A percentile compares a stretch with the other conserved stretches of the same genome.
Conservation (phyloP, 1,140 invertebrate genomes). For the Oedothorax gibbosus region DNA sequence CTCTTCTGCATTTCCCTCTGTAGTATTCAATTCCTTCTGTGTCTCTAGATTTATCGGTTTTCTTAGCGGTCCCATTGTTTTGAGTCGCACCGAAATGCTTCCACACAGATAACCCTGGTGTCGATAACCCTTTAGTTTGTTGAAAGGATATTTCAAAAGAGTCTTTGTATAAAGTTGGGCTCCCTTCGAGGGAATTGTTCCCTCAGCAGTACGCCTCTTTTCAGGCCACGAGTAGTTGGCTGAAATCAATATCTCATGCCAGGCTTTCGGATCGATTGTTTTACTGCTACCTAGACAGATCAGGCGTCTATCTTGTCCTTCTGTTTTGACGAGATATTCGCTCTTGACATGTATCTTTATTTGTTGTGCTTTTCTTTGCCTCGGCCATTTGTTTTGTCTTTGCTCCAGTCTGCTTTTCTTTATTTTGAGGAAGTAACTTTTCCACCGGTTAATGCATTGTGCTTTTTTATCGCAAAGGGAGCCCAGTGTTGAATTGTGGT, state of each 20-base stretch:
- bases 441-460: too few species aligned
- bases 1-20: conserved; percentile 27
- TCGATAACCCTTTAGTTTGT: conserved; percentile 49
- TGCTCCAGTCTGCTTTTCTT: conserved; percentile 11
- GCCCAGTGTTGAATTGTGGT: too few species aligned
- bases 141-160: conserved; percentile 47
- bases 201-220: conserved; percentile 33
- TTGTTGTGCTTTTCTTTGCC: conserved; percentile 31
- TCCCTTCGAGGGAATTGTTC: conserved; percentile 32
- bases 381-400: conserved; percentile 14
- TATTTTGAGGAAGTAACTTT: not conserved
- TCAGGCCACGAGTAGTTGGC: conserved; percentile 41
- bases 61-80: conserved; percentile 46
- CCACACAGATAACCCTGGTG: conserved; percentile 17
- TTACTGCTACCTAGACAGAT: conserved; percentile 55
- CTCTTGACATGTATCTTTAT: conserved; percentile 52
- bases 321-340: conserved; percentile 58
- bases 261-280: conserved; percentile 45
- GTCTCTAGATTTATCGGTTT: conserved; percentile 47
- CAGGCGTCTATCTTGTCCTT: conserved; percentile 53
- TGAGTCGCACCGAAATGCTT: conserved; percentile 29
- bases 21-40: conserved; percentile 41
- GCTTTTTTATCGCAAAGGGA: too few species aligned
- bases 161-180: conserved; percentile 28
- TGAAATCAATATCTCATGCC: conserved; percentile 48